Base-by-base conservation (phyloP, 2,888 invertebrate genomes). In the Tiphia femorata region DNA sequence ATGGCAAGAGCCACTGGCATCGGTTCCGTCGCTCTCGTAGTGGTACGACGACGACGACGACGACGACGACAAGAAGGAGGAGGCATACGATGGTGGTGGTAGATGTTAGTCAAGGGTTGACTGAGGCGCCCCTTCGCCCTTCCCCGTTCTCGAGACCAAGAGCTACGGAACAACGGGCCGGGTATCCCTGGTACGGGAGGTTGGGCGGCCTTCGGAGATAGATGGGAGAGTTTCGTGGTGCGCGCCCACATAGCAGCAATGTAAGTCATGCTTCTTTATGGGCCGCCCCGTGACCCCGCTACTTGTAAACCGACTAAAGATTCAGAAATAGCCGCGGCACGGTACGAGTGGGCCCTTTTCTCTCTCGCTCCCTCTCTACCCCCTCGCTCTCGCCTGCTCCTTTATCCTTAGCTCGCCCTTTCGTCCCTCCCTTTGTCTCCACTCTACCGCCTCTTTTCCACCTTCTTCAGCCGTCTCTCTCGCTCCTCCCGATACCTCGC, bases 221-320 rank as follows among this genome's bases (percentile, higher is more conserved):
- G 78, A 79, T 75, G 78, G 78, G 64, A 64, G 71, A 78, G 72
- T 78, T 75, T 75, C 67, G 76, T 50, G 62, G 70, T 56, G 65
- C 69, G 75, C 75, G 74, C 70, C 75, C 78, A 72, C 76, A 74
- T 76, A 75, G 75, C 80, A 75, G 77, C 76, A 74, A 79, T 78
- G 78, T 80, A 81, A 80, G 80, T 81, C 81, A 77, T 76, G 76
- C 70, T 80, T 80, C 78, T 81, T 81, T 81, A 81, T 80, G 81
- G 77, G 71, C 65, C 72, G 74, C 67, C 80, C 76, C 72, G 64
- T 77, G 80, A 79, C 80, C 81, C 77, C 67, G 81, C 81, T 81
- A 81, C 81, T 81, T 81, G 81, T 79, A 78, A 80, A 81, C 74
- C 76, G 77, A 75, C 80, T 78, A 78, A 80, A 78, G 77, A 81